These are phyloP conservation scores for Aldabrachelys gigantea DNA, from an alignment of 2,113 vertebrate genomes.

Conservation along the genomic window DNA sequence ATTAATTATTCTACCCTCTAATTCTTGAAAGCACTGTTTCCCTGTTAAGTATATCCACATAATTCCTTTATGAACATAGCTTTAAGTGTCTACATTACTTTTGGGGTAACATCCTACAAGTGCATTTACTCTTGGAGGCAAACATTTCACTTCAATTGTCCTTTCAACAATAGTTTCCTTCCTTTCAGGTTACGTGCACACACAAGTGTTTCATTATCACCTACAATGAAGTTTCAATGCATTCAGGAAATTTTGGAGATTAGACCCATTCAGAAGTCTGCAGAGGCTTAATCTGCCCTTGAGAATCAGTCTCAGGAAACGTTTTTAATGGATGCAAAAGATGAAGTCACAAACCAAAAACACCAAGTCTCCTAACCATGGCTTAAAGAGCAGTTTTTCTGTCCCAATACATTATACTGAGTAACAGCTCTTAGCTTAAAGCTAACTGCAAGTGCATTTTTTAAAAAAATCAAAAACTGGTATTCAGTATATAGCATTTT, in stretches of 20 bases:
- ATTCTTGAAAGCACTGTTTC: neutral
- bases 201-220: neutral
- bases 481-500: neutral
- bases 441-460: neutral
- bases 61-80: neutral
- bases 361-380: accelerated
- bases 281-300: neutral
- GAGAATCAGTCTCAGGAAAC: neutral
- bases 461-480: neutral
- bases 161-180: neutral
- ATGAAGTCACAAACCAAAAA: neutral
- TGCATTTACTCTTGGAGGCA: neutral
- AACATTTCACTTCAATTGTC: neutral
- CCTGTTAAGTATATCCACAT: neutral
- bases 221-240: neutral
- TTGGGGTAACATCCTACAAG: neutral
- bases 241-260: neutral
- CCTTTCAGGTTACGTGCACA: neutral
- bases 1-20: neutral
- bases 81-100: neutral
- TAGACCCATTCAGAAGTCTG: neutral
- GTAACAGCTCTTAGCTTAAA: neutral
- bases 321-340: neutral
- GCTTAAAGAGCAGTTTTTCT: neutral
- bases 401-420: neutral